Evolutionary conservation across 2,888 invertebrate species (phyloP), one percentile per base, ranked within the genome.

Genomic region (Leucozona laternaria): DNA sequence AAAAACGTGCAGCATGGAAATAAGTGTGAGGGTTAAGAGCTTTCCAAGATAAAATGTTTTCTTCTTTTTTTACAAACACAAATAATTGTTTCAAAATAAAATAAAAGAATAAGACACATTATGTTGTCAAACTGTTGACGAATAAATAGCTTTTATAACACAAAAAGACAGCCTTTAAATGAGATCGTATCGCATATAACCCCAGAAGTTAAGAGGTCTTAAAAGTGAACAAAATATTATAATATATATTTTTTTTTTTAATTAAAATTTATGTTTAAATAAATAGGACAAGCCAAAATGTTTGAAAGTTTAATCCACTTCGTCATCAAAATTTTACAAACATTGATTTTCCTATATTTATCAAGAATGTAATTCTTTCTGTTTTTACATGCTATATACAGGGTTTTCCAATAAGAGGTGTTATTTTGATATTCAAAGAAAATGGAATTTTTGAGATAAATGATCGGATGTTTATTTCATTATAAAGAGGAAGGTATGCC

Each of bases 1-100:
- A 68, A 40, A 60, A 70, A 50, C 62, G 55, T 64, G 50, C 28
- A 43, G 28, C 50, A 50, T 64, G 75, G 53, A 78, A 71, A 62
- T 66, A 66, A 68, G 50, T 79, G 55, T 57, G 79, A 79, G 79
- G 71, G 79, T 79, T 72, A 79, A 64, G 55, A 77, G 77, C 77
- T 68, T 77, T 53, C 8, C 37, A 68, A 25, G 37, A 25, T 13
- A 37, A 57, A 31, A 57, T 57, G 17, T 57, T 5, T 22, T 58
- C 2, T 37, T 58, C 11, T 25, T 40, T 20, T 60, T 25, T 28
- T 34, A 37, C 4, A 68, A 34, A 50, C 13, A 15, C 13, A 50
- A 64, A 45, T 31, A 48, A 20, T 31, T 68, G 68, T 68, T 68
- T 68, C 34, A 68, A 68, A 68, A 37, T 6, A 17, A 31, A 57